Percentiles rank a stretch among this genome's conserved stretches.
These are phyloP conservation scores for Drosophila kanekoi DNA, from an alignment of 2,888 invertebrate genomes.

Conservation along the genomic window DNA sequence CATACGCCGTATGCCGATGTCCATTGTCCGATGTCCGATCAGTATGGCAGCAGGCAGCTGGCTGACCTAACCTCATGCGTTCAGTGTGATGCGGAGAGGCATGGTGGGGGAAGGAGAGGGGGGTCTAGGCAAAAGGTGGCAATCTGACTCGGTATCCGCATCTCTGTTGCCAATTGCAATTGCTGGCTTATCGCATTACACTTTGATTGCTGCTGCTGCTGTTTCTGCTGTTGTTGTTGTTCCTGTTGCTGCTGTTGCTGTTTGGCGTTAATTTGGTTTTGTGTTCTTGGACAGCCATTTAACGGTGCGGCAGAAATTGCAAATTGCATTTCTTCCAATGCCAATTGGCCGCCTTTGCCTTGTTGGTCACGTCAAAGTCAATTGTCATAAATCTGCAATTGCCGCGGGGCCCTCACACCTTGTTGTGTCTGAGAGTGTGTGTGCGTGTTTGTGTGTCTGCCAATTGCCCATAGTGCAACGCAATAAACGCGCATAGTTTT, in stretches of 20 bases:
- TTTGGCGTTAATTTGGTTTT: slow-evolving; percentile 77
- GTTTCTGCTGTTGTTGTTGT: slow-evolving; percentile 33
- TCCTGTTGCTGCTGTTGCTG: slow-evolving; percentile 31
- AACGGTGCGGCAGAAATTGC: slow-evolving; percentile 72
- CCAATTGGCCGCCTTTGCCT: slow-evolving; percentile 42
- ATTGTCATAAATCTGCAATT: slow-evolving; percentile 70
- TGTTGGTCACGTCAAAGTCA: slow-evolving; percentile 60
- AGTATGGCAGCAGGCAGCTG: slow-evolving; percentile 30
- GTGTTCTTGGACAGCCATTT: slow-evolving; percentile 69
- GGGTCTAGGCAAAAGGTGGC: background rate
- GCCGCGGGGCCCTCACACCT: slow-evolving; percentile 53
- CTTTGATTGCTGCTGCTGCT: slow-evolving; percentile 55
- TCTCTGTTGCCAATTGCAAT: slow-evolving; percentile 55
- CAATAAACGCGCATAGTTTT: slow-evolving; percentile 53
- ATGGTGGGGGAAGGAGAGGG: too few species aligned
- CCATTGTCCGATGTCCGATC: slow-evolving; percentile 31
- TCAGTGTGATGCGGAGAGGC: background rate
- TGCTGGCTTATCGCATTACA: slow-evolving; percentile 74
- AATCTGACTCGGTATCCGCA: slow-evolving; percentile 44
- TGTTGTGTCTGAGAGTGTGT: slow-evolving; percentile 2
- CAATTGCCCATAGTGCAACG: slow-evolving; percentile 21
- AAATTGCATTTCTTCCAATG: slow-evolving; percentile 66
- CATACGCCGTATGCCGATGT: slow-evolving; percentile 16
- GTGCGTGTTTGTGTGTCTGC: slow-evolving; percentile 14
- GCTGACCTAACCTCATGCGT: slow-evolving; percentile 76